phyloP scores from a whole-genome alignment of 2,888 invertebrate species.

The Macroteleia sp. region DNA sequence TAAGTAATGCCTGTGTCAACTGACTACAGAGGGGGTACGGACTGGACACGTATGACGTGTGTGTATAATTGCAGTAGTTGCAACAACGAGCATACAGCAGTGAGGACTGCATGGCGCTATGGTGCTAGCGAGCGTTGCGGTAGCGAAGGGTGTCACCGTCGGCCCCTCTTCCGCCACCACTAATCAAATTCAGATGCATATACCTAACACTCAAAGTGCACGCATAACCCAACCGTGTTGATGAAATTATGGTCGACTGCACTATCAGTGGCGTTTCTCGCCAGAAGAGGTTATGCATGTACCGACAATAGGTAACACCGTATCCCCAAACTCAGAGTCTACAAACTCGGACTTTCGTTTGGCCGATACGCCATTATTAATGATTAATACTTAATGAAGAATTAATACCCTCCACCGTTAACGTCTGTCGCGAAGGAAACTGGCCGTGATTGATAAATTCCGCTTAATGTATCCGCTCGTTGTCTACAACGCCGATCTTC shows the following conservation, averaged over 20 bases:
- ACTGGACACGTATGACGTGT: slow-evolving; percentile 81
- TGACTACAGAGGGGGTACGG: slow-evolving; percentile 63
- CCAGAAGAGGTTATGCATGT: slow-evolving; percentile 53
- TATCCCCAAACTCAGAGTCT: slow-evolving; percentile 50
- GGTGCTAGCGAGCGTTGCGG: no score
- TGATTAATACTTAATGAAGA: slow-evolving; percentile 48
- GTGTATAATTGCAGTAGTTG: no score
- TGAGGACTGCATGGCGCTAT: slow-evolving; percentile 70
- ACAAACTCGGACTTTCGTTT: slow-evolving; percentile 42
- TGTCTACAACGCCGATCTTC: not conserved
- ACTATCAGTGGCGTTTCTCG: slow-evolving; percentile 77
- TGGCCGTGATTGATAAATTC: slow-evolving; percentile 20
- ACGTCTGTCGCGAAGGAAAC: no score
- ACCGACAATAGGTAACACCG: slow-evolving; percentile 49
- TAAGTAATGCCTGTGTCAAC: no score
- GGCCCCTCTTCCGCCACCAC: slow-evolving; percentile 75
- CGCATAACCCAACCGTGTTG: slow-evolving; percentile 76
- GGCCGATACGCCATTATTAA: slow-evolving; percentile 44
- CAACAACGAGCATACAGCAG: slow-evolving; percentile 76
- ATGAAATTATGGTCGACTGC: slow-evolving; percentile 83
- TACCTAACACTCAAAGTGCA: slow-evolving; percentile 77
- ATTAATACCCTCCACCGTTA: slow-evolving; percentile 20
- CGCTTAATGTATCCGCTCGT: slow-evolving; percentile 5
- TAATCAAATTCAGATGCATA: slow-evolving; percentile 84
- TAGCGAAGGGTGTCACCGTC: slow-evolving; percentile 82